Evolutionary conservation across 2,113 vertebrate species (phyloP).

Genomic region (Crocuta crocuta): DNA sequence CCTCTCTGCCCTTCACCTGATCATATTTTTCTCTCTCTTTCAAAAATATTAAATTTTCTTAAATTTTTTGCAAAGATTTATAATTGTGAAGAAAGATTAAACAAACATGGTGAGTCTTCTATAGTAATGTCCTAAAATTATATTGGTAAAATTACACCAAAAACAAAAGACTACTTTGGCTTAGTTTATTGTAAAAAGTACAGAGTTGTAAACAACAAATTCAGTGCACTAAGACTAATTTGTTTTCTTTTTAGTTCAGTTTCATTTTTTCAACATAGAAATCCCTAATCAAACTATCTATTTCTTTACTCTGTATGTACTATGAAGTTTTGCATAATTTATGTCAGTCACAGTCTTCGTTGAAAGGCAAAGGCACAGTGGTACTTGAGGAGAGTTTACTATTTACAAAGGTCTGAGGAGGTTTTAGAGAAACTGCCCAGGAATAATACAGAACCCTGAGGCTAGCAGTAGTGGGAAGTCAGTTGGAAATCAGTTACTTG

Average conservation of each 20-base stretch:
- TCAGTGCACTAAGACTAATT: neutral
- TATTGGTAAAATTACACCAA: neutral
- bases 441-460: neutral
- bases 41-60: neutral
- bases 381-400: neutral
- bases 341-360: neutral
- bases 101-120: neutral
- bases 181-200: neutral
- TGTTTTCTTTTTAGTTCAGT: neutral
- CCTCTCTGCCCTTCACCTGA: no score
- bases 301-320: neutral
- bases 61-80: neutral
- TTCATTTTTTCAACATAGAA: constrained; percentile 48
- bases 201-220: neutral
- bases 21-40: neutral
- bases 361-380: neutral
- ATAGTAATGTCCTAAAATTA: neutral
- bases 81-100: constrained; percentile 16
- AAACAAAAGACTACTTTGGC: neutral
- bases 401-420: neutral
- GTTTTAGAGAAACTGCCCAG: neutral
- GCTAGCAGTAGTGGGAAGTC: neutral
- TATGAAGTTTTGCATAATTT: neutral
- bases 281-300: neutral
- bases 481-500: neutral